Percentiles rank a stretch among this genome's conserved stretches.
Evolutionary conservation across 2,797 vertebrate species (phyloP).

Genomic region (Parauchenoglanis punctatus): DNA sequence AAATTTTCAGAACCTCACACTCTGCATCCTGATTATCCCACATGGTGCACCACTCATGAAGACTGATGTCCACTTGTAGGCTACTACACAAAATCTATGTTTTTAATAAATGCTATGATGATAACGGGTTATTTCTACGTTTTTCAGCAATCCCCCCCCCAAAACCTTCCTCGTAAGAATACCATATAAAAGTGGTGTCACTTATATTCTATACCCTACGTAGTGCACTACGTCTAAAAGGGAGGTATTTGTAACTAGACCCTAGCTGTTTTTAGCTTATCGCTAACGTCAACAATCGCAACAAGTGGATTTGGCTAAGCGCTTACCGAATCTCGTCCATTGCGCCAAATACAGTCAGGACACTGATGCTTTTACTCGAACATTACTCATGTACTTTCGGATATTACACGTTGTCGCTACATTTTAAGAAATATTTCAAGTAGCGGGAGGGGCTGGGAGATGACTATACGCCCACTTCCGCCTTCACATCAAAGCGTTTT

Average conservation of each 20-base stretch:
- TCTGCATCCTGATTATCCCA: neutral
- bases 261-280: slow-evolving; percentile 18
- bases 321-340: slow-evolving; percentile 47
- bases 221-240: slow-evolving; percentile 12
- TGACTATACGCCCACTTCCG: neutral
- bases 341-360: neutral
- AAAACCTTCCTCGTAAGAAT: neutral
- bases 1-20: neutral
- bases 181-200: neutral
- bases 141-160: too few relatives aligned
- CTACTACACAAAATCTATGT: neutral
- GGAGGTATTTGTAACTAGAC: slow-evolving; percentile 9
- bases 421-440: slow-evolving; percentile 27
- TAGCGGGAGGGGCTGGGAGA: neutral
- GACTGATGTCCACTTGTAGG: neutral
- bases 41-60: neutral
- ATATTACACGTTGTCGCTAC: neutral
- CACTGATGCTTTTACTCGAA: neutral
- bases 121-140: neutral
- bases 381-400: neutral
- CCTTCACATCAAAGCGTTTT: neutral
- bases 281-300: neutral
- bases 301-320: neutral
- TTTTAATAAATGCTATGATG: too few relatives aligned
- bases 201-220: neutral